Evolutionary conservation across 2,113 vertebrate genomes (phyloP), one percentile per base, ranked within the genome.

Genomic region (Nothocercus julius): DNA sequence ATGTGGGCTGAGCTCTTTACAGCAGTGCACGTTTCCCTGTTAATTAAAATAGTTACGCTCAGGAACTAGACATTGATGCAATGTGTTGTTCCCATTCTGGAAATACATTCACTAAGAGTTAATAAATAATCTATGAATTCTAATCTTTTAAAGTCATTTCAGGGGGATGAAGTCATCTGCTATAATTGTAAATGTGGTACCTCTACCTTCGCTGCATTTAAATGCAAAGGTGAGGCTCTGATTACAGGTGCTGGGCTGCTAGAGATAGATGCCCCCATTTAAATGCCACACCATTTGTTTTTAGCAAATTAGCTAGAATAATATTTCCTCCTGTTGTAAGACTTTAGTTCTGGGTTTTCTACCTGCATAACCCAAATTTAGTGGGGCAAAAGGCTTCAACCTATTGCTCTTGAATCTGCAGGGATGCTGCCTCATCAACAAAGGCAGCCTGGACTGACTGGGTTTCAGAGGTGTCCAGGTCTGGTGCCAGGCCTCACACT

Each of bases 71-170:
- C 97, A 95, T 96, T 97, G 96, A 97, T 97, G 94, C 97, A 97
- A 95, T 96, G 74, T 96, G 96, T 98, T 98, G 91, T 97, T 97
- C 97, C 96, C 96, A 91, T 97, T 97, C 97, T 97, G 92, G 96
- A 97, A 97, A 97, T 97, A 95, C 94, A 96, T 95, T 97, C 96
- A 93, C 62, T 56, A 83, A 92, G 93, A 97, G 86, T 97, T 97
- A 97, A 98, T 98, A 98, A 98, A 98, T 98, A 98, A 98, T 97
- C 97, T 95, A 98, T 95, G 97, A 97, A 94, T 95, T 90, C 95
- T 97, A 97, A 98, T 98, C 96, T 97, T 97, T 98, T 97, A 94
- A 97, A 98, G 97, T 97, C 96, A 95, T 97, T 98, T 97, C 94
- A 86, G 92, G 95, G 86, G 90, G 92, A 95, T 97, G 96, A 97